Base-by-base conservation (phyloP, 2,113 vertebrate genomes). In the Bubo bubo region DNA sequence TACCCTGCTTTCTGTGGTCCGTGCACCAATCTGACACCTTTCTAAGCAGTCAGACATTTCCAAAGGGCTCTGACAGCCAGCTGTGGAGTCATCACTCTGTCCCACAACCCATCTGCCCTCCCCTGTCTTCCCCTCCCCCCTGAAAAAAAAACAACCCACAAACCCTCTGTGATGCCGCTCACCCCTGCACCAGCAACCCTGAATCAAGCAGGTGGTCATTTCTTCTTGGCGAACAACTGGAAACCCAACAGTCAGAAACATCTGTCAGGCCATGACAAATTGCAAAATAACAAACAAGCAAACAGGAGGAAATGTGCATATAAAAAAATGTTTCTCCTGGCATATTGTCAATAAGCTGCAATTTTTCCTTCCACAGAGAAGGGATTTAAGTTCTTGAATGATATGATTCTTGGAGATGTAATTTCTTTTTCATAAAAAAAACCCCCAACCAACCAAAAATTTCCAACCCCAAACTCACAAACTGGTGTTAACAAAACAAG, bases 401-500 rank as follows among this genome's bases (percentile, higher is more conserved):
- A 98, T 97, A 97, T 96, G 96, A 97, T 96, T 88, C 86, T 97
- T 93, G 96, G 98, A 98, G 97, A 97, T 96, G 97, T 97, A 73
- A 93, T 95, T 98, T 98, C 89, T 96, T 98, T 98, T 84, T 97
- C 91, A 64, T 96, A 79, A 77, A 95, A 98, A 96, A 93, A 72
- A 59, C 2, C 6, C 62, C 95, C 84, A 88, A 96, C 45, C 79
- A 85, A 97, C 41, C 53, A 67, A 89, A 96, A 95, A 88, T 79
- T 93, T 93, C 96, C 93, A 85, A 71, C 84, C 91, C 82, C 91
- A 9, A 74, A 93, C 95, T 94, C 97, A 91, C 93, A 70, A 95
- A 94, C 88, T 10, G 94, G 83, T 98, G 98, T 97, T 96, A 98
- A 98, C 97, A 98, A 98, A 98, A 95, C 95, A 97, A 98, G 59